Base-by-base conservation (phyloP, 1,140 invertebrate genomes). In the Drosophila novamexicana region DNA sequence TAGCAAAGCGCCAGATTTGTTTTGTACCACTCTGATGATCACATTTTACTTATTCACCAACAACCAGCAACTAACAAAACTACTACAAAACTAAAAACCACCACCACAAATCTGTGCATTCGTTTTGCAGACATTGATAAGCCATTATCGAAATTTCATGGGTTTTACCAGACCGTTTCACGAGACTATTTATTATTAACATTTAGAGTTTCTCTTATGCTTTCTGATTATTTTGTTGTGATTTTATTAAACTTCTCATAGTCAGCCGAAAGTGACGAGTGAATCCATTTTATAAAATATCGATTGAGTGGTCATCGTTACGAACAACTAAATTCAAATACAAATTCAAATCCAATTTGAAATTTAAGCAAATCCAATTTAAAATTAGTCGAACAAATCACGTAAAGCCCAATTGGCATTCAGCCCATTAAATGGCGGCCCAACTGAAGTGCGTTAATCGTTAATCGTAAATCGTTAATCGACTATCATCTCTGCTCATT, bases 221-320 rank as follows among this genome's bases (percentile, higher is more conserved):
- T 54, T 54, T 54, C 29, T 16, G 10, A 14, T 47, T 58, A 66
- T 32, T 50, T 64, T 34, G 36, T 59, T 36, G 52, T 62, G 29
- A 53, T 66, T 36, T 67, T 29, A 59, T 50, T 68, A 18, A 75
- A 61, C 29, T 64, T 71, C 44, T 77, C 50, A 64, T 61, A 65
- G 65, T 75, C 61, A 69, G 53, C 14, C 45, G 32, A 50, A 56
- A 57, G 34, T 47, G 52, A 70, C 47, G 72, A 77, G 65, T 75
- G 65, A 69, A 63, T 64, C 64, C 68, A 90, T 80, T 75, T 72
- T 78, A 84, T 90, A 90, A 91, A 91, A 91, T 91, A 91, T 91
- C 90, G 90, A 91, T 91, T 91, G 86, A 90, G 90, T 91, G 86
- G 90, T 91, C 90, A 91, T 91, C 85, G 85, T 90, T 90, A 90